Evolutionary conservation across 2,797 vertebrate genomes (phyloP).

Genomic region (Intellagama lesueurii): DNA sequence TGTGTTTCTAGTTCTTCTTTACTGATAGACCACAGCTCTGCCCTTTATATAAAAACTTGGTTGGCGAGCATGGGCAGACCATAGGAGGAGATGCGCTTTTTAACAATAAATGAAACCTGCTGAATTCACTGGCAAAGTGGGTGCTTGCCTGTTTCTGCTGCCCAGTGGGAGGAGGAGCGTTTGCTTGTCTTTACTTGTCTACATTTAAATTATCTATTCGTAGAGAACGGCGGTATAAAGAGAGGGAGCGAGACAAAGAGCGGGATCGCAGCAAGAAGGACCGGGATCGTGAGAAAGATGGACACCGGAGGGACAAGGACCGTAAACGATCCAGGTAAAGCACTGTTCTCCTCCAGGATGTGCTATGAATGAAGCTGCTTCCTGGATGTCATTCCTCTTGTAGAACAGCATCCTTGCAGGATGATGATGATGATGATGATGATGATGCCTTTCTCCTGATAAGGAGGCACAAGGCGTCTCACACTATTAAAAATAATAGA

Average conservation of each 20-base stretch:
- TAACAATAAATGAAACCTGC: not conserved
- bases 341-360: accelerated
- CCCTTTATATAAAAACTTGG: not conserved
- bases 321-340: slow-evolving; percentile 87
- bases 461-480: not conserved
- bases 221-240: slow-evolving; percentile 92
- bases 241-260: slow-evolving; percentile 87
- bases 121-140: not conserved
- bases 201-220: not conserved
- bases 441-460: not conserved
- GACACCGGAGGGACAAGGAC: slow-evolving; percentile 86
- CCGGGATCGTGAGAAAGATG: slow-evolving; percentile 86
- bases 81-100: not conserved
- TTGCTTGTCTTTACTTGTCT: not conserved
- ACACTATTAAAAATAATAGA: too few relatives aligned
- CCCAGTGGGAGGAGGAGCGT: not conserved
- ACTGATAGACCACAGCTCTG: not conserved
- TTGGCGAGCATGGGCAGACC: not conserved
- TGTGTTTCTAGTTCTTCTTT: not conserved
- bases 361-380: not conserved
- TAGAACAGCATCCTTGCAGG: not conserved
- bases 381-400: not conserved
- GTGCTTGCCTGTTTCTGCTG: not conserved
- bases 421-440: not conserved
- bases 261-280: slow-evolving; percentile 83